Percentiles rank a stretch among this genome's conserved stretches.
These are phyloP conservation scores for Lepisosteus oculatus DNA, from an alignment of 2,113 vertebrate genomes.

Conservation along the genomic window DNA sequence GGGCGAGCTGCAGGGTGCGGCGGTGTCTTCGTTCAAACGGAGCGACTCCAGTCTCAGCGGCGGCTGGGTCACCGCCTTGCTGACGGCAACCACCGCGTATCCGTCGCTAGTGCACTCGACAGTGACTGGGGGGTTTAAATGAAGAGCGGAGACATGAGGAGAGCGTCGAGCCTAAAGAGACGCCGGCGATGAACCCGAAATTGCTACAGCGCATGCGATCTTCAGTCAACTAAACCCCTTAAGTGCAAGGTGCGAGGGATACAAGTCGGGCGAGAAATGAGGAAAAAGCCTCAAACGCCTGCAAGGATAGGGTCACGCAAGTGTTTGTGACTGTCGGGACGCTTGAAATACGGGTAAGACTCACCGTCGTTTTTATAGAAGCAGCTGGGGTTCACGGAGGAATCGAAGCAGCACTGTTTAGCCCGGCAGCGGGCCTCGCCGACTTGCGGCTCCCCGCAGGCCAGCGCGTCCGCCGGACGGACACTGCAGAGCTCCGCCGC, in stretches of 20 bases:
- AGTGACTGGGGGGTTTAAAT: not conserved
- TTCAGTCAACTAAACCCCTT: too few relatives aligned
- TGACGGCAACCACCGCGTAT: not conserved
- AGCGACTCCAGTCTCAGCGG: not conserved
- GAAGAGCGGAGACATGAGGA: not conserved
- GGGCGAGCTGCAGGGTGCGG: not conserved
- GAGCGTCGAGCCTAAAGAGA: not conserved
- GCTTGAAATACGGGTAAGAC: not conserved
- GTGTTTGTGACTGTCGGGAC: not conserved
- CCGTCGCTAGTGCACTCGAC: not conserved
- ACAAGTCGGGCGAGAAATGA: too few relatives aligned
- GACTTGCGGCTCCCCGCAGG: not conserved
- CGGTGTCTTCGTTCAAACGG: not conserved
- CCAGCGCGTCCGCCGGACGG: not conserved
- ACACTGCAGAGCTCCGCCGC: not conserved
- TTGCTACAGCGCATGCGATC: too few relatives aligned
- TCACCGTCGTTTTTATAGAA: not conserved
- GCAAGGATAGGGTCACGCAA: not conserved
- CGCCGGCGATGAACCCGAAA: not conserved
- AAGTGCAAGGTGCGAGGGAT: too few relatives aligned
- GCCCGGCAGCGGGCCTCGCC: not conserved
- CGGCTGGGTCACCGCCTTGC: not conserved
- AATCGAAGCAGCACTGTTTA: not conserved
- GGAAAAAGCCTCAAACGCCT: not conserved
- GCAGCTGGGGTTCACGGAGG: not conserved